Evolutionary conservation across 1,140 invertebrate species (phyloP).

Genomic region (Geopemphigus sp.): DNA sequence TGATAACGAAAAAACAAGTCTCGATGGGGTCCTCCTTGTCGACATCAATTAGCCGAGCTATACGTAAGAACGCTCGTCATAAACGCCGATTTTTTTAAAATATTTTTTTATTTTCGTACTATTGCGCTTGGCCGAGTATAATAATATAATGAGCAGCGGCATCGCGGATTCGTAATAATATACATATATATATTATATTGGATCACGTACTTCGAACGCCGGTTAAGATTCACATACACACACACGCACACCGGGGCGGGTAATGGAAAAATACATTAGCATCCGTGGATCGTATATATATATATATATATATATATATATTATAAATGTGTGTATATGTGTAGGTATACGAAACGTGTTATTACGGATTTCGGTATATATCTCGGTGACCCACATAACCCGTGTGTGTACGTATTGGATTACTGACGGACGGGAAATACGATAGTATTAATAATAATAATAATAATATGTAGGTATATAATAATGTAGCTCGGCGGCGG

Average conservation of each 20-base stretch:
- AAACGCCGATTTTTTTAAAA: not conserved
- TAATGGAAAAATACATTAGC: conserved; percentile 44
- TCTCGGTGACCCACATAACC: conserved; percentile 25
- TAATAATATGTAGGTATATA: no score
- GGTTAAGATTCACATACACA: conserved; percentile 13
- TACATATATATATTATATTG: conserved; percentile 22
- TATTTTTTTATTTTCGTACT: conserved; percentile 7
- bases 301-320: not conserved
- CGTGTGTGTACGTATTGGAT: conserved; percentile 31
- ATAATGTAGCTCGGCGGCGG: not conserved
- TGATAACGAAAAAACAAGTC: not conserved
- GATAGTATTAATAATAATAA: not conserved
- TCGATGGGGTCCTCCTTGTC: not conserved
- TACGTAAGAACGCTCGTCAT: not conserved
- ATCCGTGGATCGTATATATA: conserved; percentile 5
- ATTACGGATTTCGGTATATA: conserved; percentile 42
- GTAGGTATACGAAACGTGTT: conserved; percentile 23
- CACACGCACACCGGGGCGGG: not conserved
- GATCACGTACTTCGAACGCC: conserved; percentile 28
- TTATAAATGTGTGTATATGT: conserved; percentile 6
- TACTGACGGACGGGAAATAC: conserved; percentile 24
- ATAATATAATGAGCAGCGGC: conserved; percentile 9
- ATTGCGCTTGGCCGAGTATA: not conserved
- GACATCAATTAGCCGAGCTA: conserved; percentile 9
- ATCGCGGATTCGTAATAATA: not conserved